Conservation (phyloP, 2,797 vertebrate species). For the Premnoplex brunnescens region DNA sequence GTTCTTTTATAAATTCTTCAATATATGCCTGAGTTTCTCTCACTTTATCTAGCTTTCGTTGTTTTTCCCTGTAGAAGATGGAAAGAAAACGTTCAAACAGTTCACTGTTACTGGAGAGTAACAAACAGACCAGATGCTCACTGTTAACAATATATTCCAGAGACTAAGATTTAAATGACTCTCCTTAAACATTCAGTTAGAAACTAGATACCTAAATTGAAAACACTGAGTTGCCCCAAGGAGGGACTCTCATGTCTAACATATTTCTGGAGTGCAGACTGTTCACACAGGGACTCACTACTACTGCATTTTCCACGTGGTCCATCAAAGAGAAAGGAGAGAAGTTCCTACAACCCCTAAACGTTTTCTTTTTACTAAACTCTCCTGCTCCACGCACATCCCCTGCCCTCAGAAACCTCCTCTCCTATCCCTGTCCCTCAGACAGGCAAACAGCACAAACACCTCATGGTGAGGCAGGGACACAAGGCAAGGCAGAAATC, state of each 20-base stretch:
- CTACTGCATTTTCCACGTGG: accelerated
- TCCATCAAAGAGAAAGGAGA: not conserved
- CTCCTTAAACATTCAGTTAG: not conserved
- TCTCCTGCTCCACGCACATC: accelerated
- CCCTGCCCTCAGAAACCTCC: not conserved
- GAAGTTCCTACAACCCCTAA: not conserved
- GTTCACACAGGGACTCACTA: not conserved
- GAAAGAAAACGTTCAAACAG: not conserved
- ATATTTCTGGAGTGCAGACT: not conserved
- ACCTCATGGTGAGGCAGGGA: not conserved
- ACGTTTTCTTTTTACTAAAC: not conserved
- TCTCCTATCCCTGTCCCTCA: not conserved
- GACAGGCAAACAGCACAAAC: too few species aligned
- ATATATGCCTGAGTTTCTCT: slow-evolving; percentile 82
- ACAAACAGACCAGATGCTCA: not conserved
- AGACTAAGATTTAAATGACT: not conserved
- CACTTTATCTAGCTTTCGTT: slow-evolving; percentile 87
- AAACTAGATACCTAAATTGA: not conserved
- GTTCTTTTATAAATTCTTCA: slow-evolving; percentile 88
- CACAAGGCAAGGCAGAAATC: not conserved
- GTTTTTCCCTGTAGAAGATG: slow-evolving; percentile 79
- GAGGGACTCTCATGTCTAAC: not conserved
- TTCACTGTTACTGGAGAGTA: not conserved
- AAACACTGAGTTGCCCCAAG: not conserved
- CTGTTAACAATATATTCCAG: not conserved